Percentiles rank a stretch among this genome's conserved stretches.
Evolutionary conservation across 2,113 vertebrate genomes (phyloP).

Genomic region (Sylvilagus bachmani): DNA sequence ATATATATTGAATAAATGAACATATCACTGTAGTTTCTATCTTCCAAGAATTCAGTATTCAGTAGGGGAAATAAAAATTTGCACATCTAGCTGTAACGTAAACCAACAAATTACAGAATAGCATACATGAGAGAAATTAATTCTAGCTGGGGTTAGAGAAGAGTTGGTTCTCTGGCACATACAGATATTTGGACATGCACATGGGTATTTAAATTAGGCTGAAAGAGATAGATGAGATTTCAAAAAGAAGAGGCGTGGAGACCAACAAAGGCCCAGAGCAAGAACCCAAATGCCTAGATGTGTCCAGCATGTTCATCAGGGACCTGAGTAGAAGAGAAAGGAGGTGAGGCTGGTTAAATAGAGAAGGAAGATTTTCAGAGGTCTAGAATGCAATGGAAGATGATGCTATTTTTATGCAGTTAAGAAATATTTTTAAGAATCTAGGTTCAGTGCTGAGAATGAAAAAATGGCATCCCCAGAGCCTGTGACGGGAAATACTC

Average conservation of each 20-base stretch:
- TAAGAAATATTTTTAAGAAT: conserved; percentile 45
- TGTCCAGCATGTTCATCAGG: conserved; percentile 37
- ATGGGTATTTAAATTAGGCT: conserved; percentile 48
- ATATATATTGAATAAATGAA: conserved; percentile 12
- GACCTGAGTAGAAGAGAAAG: neutral
- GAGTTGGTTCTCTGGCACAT: conserved; percentile 62
- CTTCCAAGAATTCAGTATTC: conserved; percentile 41
- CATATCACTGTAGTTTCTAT: conserved; percentile 4
- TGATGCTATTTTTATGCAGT: conserved; percentile 20
- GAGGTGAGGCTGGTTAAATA: conserved; percentile 8
- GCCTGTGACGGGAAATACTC: neutral
- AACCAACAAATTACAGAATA: conserved; percentile 68
- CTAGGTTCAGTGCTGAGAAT: neutral
- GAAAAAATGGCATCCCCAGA: neutral
- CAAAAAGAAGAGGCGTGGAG: conserved; percentile 50
- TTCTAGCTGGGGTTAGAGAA: conserved; percentile 62
- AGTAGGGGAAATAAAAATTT: conserved; percentile 17
- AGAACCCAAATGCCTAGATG: conserved; percentile 52
- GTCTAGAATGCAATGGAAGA: conserved; percentile 10
- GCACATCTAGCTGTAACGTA: conserved; percentile 10
- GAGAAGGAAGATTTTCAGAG: neutral
- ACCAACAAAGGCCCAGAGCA: neutral
- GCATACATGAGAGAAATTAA: conserved; percentile 56
- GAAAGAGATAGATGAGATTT: conserved; percentile 65
- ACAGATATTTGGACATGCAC: conserved; percentile 13